Conservation (phyloP, 2,113 vertebrate species). For the Albula goreensis region DNA sequence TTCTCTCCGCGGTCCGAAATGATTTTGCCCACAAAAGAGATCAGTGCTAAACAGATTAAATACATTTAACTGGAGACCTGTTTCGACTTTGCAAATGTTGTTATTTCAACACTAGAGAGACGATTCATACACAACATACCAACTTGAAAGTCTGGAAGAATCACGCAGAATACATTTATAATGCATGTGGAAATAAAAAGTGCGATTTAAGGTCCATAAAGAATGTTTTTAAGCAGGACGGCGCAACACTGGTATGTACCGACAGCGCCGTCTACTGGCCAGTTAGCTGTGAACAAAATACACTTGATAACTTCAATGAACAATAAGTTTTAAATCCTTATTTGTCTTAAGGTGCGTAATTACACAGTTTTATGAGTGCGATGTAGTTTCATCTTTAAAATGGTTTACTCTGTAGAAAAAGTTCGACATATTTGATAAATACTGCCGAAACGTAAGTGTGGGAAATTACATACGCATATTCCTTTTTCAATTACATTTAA, state of each 20-base stretch:
- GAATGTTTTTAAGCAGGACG: neutral
- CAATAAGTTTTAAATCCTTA: slow-evolving; percentile 6
- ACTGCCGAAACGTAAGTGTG: too few relatives aligned
- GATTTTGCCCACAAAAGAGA: neutral
- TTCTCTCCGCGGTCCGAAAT: neutral
- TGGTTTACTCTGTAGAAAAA: too few relatives aligned
- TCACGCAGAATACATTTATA: neutral
- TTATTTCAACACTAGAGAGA: neutral
- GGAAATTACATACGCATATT: too few relatives aligned
- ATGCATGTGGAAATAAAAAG: neutral
- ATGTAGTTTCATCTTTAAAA: too few relatives aligned
- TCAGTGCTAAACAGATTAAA: neutral
- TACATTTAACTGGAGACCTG: neutral
- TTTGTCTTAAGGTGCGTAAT: slow-evolving; percentile 3
- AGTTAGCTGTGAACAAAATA: neutral
- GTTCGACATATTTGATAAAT: too few relatives aligned
- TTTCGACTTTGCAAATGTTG: neutral
- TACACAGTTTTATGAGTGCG: too few relatives aligned
- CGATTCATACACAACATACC: neutral
- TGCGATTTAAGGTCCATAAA: neutral
- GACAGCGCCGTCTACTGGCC: slow-evolving; percentile 68
- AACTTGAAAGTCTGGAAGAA: neutral
- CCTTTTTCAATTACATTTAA: too few relatives aligned
- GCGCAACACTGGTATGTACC: slow-evolving; percentile 52
- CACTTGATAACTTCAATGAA: slow-evolving; percentile 12